phyloP scores from a whole-genome alignment of 92 coral and sea anemone species.

The Actinernus sp. region DNA sequence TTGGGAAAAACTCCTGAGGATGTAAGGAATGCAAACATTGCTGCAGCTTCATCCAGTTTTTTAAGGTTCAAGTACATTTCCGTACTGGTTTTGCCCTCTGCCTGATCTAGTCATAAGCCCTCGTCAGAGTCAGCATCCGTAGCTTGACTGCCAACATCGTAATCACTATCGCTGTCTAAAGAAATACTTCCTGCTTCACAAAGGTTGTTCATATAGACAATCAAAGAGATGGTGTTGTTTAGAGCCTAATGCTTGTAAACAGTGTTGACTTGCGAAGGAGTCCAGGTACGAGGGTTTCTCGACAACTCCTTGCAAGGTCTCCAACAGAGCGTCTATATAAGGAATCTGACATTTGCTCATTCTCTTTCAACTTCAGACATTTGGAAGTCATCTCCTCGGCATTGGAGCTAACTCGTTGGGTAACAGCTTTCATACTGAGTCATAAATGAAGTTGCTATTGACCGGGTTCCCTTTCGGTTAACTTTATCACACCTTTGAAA shows the following conservation, averaged over 20 bases:
- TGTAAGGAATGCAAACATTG: conserved; percentile 42
- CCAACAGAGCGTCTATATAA: too few species aligned
- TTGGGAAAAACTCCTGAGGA: conserved; percentile 39
- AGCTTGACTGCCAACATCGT: not conserved
- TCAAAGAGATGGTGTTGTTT: conserved; percentile 12
- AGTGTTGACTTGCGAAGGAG: too few species aligned
- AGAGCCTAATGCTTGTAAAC: too few species aligned
- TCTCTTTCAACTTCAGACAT: conserved; percentile 15
- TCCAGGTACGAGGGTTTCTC: conserved; percentile 50
- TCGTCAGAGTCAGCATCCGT: conserved; percentile 5
- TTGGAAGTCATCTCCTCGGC: conserved; percentile 25
- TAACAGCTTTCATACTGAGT: conserved; percentile 49
- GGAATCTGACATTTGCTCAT: too few species aligned
- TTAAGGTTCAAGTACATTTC: conserved; percentile 49
- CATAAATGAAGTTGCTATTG: conserved; percentile 44
- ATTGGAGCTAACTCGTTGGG: conserved; percentile 30
- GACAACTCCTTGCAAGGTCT: too few species aligned
- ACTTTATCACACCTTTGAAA: conserved; percentile 17
- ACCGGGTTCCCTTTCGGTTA: conserved; percentile 20
- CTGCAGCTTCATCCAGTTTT: conserved; percentile 58
- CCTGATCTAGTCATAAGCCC: conserved; percentile 23
- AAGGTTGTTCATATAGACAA: not conserved
- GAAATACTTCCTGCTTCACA: conserved; percentile 37
- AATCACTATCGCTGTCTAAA: conserved; percentile 10
- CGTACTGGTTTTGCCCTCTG: not conserved